Percentiles rank a stretch among this genome's conserved stretches.
These are phyloP conservation scores for Cotesia typhae DNA, from an alignment of 1,140 invertebrate genomes.

Conservation along the genomic window DNA sequence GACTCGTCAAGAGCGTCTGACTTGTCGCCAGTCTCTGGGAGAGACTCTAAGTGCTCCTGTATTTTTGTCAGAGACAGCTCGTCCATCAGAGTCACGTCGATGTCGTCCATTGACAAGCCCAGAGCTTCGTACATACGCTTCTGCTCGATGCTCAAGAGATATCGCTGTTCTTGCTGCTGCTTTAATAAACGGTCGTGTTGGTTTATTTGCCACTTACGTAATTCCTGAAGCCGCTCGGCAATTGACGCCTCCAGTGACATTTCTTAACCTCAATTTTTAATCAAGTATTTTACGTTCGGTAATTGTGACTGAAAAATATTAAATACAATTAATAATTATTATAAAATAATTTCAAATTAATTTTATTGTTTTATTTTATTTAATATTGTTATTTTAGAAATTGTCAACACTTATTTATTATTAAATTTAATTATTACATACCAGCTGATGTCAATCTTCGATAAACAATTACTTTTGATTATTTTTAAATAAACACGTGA, in stretches of 20 bases:
- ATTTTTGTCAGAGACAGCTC: background rate
- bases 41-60: background rate
- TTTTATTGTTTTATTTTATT: too few relatives aligned
- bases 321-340: too few relatives aligned
- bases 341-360: too few relatives aligned
- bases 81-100: slow-evolving; percentile 23
- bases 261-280: background rate
- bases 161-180: slow-evolving; percentile 53
- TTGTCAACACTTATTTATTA: too few relatives aligned
- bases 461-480: too few relatives aligned
- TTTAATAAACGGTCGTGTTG: slow-evolving; percentile 51
- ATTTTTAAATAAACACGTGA: too few relatives aligned
- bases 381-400: too few relatives aligned
- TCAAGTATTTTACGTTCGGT: background rate
- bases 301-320: background rate
- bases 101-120: slow-evolving; percentile 45
- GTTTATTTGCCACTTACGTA: slow-evolving; percentile 53
- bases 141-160: slow-evolving; percentile 51
- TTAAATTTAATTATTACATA: too few relatives aligned
- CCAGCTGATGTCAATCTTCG: too few relatives aligned
- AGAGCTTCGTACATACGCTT: slow-evolving; percentile 51
- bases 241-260: slow-evolving; percentile 53
- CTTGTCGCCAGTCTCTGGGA: background rate
- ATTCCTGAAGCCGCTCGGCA: slow-evolving; percentile 51
- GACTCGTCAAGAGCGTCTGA: background rate